Base-by-base conservation (phyloP, 1,140 invertebrate species). In the Physella acuta region DNA sequence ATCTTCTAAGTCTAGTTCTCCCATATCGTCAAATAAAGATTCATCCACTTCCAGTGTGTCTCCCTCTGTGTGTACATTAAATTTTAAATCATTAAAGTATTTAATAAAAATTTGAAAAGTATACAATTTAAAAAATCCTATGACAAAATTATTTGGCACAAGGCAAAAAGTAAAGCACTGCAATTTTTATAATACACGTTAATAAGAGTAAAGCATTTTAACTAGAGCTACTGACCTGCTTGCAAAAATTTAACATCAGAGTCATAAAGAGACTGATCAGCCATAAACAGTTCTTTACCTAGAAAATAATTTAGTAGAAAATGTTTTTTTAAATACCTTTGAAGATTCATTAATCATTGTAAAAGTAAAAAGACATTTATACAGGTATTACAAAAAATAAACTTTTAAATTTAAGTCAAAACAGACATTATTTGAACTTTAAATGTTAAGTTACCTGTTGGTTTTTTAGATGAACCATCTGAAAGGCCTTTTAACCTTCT, bases 231-330 rank as follows among this genome's bases (percentile, higher is more conserved):
- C 73, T 86, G 87, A 91, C 93, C 93, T 88, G 94, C 93, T 85
- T 95, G 92, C 62, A 97, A 87, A 86, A 97, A 98, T 86, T 95
- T 93, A 24, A 98, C 89, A 88, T 99, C 96, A 51, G 95, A 98
- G 80, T 97, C 93, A 87, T 93, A 93, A 63, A 98, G 87, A 3
- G 93, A 93, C 74, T 91, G 92, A 85, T 99, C 95, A 67, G 88
- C 90, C 84, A 97, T 89, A 86, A 99, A 99, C 36, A 98, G 86
- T 87, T 98, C 94, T 84, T 89, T 90, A 16, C 96, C 94, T 58
- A 90, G 39, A 44, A 20, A 44, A 11, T 44, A 8, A 44, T 11
- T 20, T 11, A 44, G 20, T 11, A 44, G 20, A 44, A 44, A 44
- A 44, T 44, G n/a, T n/a, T n/a, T n/a, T n/a, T n/a, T n/a, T n/a